Conservation (phyloP, 2,797 vertebrate genomes). For the Emydoidea blandingii region DNA sequence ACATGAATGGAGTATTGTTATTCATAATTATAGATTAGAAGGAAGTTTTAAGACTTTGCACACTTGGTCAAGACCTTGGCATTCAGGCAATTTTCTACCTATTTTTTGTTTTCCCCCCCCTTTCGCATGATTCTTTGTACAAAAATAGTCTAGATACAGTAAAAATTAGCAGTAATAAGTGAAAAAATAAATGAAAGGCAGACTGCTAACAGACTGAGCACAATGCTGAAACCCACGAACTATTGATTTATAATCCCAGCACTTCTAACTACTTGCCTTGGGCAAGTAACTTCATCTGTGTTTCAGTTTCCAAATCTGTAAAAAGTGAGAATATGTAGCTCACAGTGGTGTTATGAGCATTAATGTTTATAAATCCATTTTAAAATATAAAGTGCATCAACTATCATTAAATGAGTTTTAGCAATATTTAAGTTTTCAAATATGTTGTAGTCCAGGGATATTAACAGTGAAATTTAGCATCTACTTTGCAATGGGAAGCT, state of each 20-base stretch:
- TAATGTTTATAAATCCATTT: not conserved
- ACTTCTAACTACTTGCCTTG: not conserved
- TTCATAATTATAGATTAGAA: not conserved
- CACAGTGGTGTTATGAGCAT: not conserved
- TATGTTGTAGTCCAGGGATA: not conserved
- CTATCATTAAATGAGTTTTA: not conserved
- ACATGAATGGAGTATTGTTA: not conserved
- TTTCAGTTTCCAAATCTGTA: not conserved
- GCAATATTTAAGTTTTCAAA: not conserved
- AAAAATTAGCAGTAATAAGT: not conserved
- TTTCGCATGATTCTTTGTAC: not conserved
- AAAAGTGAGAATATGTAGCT: not conserved
- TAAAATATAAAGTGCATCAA: not conserved
- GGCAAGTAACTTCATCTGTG: not conserved
- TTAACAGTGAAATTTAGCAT: not conserved
- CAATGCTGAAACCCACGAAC: not conserved
- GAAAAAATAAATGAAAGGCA: not conserved
- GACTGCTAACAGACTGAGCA: slow-evolving; percentile 20
- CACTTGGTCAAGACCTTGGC: not conserved
- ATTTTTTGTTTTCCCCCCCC: not conserved
- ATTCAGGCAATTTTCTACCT: not conserved
- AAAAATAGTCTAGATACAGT: not conserved
- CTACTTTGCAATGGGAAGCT: not conserved
- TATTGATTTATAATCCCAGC: not conserved
- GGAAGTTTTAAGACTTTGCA: not conserved